Evolutionary conservation across 2,888 invertebrate species (phyloP), one percentile per base, ranked within the genome.

Genomic region (Sarcophaga carnaria): DNA sequence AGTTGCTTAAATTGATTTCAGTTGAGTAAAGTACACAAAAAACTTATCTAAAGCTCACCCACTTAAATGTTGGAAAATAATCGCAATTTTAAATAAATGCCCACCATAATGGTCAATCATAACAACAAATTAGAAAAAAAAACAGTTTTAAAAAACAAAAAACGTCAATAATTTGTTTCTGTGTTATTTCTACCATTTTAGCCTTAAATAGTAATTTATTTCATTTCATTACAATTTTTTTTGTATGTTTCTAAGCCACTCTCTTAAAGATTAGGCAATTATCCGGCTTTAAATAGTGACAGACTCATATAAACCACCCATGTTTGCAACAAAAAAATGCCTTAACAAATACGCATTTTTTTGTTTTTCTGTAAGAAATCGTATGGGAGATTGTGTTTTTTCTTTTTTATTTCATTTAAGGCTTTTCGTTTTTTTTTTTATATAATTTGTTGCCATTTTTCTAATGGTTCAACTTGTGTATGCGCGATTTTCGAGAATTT

Each of bases 221-320:
- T 72, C 6, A 6, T 62, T 83, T 17, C 11, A 49, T 63, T n/a
- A 45, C 59, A 2, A 37, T 37, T 10, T 37, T 67, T 70, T 74
- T 54, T 54, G 20, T 20, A 2, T 45, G n/a, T n/a, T 63, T 67
- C 37, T 37, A 37, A 37, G 20, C 37, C 17, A 25, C 63, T 20
- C n/a, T 78, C 78, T 74, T 62, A 70, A 76, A 87, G 84, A 87
- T 87, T 87, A 79, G 87, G 84, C 87, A 87, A 84, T 87, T 87
- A 87, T 87, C 80, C 76, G 71, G 76, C 79, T 79, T 84, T 82
- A 87, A 87, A 87, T 87, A 84, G 81, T 84, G 87, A 87, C 87
- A 84, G 87, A 84, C 87, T 67, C 84, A 82, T 79, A 87, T 87
- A 84, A 87, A 82, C 87, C 87, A 87, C 87, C 87, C 87, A 87